Evolutionary conservation across 2,888 invertebrate genomes (phyloP).

Genomic region (Morpho achilles): DNA sequence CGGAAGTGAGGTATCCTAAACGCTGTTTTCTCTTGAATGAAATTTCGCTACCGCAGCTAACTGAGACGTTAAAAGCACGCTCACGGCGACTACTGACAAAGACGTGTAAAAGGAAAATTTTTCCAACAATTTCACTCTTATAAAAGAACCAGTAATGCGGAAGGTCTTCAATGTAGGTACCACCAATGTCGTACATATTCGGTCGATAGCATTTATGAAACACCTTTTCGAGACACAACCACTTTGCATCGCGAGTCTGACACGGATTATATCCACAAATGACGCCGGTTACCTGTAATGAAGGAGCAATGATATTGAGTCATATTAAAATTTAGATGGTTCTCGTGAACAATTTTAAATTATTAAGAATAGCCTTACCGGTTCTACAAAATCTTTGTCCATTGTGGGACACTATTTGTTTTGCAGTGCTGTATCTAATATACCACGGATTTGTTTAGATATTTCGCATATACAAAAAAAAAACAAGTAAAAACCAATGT

Average conservation of each 20-base stretch:
- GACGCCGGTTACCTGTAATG: conserved; percentile 43
- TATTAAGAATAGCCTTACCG: conserved; percentile 5
- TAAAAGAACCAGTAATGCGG: conserved; percentile 59
- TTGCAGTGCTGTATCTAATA: too few relatives aligned
- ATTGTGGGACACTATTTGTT: neutral
- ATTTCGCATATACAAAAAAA: too few relatives aligned
- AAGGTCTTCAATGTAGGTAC: conserved; percentile 53
- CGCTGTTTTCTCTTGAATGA: conserved; percentile 44
- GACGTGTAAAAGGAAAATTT: conserved; percentile 54
- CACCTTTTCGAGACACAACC: conserved; percentile 53
- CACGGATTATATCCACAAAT: conserved; percentile 49
- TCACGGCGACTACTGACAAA: conserved; percentile 52
- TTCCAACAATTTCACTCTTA: conserved; percentile 50
- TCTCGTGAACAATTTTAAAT: neutral
- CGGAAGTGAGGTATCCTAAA: conserved; percentile 40
- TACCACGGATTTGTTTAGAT: too few relatives aligned
- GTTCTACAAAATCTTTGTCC: conserved; percentile 7
- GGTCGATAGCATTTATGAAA: conserved; percentile 58
- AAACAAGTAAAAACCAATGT: too few relatives aligned
- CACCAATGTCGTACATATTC: conserved; percentile 62
- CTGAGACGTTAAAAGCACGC: conserved; percentile 41
- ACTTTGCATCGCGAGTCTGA: conserved; percentile 53
- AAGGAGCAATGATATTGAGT: neutral
- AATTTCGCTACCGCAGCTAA: conserved; percentile 44
- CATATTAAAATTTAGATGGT: neutral